Evolutionary conservation across 92 coral and sea anemone species (phyloP), one percentile per base, ranked within the genome.

Genomic region (Porites evermanni): DNA sequence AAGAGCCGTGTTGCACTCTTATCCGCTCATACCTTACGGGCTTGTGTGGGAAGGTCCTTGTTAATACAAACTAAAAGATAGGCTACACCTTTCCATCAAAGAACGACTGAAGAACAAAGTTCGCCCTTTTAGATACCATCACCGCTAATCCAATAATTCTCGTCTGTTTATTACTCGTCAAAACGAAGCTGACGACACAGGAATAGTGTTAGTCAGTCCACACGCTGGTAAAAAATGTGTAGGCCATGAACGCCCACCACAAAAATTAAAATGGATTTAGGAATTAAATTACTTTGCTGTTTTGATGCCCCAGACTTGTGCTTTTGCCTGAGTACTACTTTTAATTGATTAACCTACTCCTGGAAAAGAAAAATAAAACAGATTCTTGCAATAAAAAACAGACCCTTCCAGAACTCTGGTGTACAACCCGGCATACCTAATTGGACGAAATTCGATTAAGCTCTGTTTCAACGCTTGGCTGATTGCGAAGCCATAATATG

Each of bases 51-150:
- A 11, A 56, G 47, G 47, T 38, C 47, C 6, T 38, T 6, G 47
- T 38, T 4, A 38, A 38, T 38, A 4, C 4, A n/a, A 38, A 38
- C 47, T 38, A 5, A 38, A 38, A 38, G 47, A 38, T 38, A 38
- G 47, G 47, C 47, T 38, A 38, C 47, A 56, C 61, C 16, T 12
- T 56, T 11, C 16, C 61, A 54, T 11, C 14, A 11, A 56, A 56
- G 16, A 56, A 12, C 12, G 61, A 56, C 3, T 12, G 12, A 56
- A 56, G 61, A 56, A 56, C 61, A 56, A 56, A 56, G 16, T 56
- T 56, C 12, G 12, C 61, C 2, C 61, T 75, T 75, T 24, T 8
- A 75, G 79, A 65, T 75, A 75, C 56, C 52, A 75, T 53, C 54
- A 18, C 19, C 64, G 80, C 65, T 12, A n/a, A 29, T 21, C 69